Base-by-base conservation (phyloP, 2,113 vertebrate species). In the Circaetus cinerascens region DNA sequence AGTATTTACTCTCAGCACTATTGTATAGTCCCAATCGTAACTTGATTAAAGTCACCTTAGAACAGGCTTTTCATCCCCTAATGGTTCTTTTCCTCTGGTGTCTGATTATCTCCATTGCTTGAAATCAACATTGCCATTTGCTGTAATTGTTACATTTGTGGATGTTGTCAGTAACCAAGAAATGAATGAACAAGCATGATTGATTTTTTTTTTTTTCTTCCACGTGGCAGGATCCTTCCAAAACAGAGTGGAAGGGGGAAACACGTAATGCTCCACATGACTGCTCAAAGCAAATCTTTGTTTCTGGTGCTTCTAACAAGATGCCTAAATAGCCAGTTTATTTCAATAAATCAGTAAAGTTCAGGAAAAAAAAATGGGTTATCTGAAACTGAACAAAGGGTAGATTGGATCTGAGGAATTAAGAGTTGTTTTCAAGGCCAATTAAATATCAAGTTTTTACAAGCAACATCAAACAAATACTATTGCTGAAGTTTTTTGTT, bases 351-450 rank as follows among this genome's bases (percentile, higher is more conserved):
- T 59, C 22, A 8, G 26, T 43, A 8, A 76, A 48, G 4, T 29
- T 78, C 11, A 5, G 16, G 9, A 9, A 4, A 34, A 8, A 50
- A 12, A 34, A 8, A 1, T 0, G 1, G 11, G 30, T 51, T 76
- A 22, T 17, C 22, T 59, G 8, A 40, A 67, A 16, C 7, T 40
- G 38, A 89, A 76, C 11, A 34, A 73, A 74, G 13, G 21, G 19
- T 69, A 73, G 45, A 43, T 18, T 56, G 22, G 9, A 15, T 89
- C 29, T 50, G 34, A 63, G 17, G 8, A 82, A 57, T 21, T 22
- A 11, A 32, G 36, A 64, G 22, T 29, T 89, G 4, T 30, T 69
- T 93, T 50, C 25, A 40, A 57, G 17, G 34, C 36, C 7, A n/a
- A 27, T 23, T 63, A 57, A 50, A 50, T 40, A 46, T 7, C 12